phyloP scores from a whole-genome alignment of 2,888 invertebrate species.

The Amphipyra tragopoginis region DNA sequence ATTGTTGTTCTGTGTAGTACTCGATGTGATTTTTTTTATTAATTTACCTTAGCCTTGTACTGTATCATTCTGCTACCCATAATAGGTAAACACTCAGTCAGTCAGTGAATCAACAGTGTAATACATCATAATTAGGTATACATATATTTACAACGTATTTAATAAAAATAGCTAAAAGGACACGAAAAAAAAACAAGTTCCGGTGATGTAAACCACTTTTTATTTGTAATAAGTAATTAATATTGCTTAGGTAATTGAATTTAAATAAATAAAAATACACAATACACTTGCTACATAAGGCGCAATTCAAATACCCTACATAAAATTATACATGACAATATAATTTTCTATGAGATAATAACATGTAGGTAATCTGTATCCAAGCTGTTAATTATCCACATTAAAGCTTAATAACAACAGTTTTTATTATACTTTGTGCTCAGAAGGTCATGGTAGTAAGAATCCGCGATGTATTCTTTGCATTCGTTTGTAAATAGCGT shows the following conservation, averaged over 20 bases:
- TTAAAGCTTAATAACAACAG: slow-evolving; percentile 52
- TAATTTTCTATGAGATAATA: slow-evolving; percentile 56
- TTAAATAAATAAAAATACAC: slow-evolving; percentile 85
- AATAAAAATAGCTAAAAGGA: slow-evolving; percentile 3
- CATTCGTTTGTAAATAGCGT: slow-evolving; percentile 26
- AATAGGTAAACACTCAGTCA: too few species aligned
- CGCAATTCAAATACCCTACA: slow-evolving; percentile 73
- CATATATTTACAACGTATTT: background rate
- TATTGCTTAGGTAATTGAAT: slow-evolving; percentile 87
- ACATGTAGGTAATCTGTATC: slow-evolving; percentile 47
- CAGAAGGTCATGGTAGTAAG: slow-evolving; percentile 22
- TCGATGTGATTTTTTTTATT: too few species aligned
- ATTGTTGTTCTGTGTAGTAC: too few species aligned
- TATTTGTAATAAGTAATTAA: slow-evolving; percentile 81
- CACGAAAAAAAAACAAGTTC: slow-evolving; percentile 57
- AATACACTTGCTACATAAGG: slow-evolving; percentile 79
- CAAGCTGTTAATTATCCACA: slow-evolving; percentile 61
- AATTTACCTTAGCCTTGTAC: too few species aligned
- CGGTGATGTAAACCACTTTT: slow-evolving; percentile 83
- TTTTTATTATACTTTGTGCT: slow-evolving; percentile 35
- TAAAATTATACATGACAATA: slow-evolving; percentile 64
- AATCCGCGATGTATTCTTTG: slow-evolving; percentile 7
- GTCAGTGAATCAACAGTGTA: background rate
- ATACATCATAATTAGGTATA: background rate
- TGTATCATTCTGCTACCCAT: too few species aligned